These are phyloP conservation scores for Bruchidius siliquastri DNA, from an alignment of 2,888 invertebrate genomes.

Conservation along the genomic window DNA sequence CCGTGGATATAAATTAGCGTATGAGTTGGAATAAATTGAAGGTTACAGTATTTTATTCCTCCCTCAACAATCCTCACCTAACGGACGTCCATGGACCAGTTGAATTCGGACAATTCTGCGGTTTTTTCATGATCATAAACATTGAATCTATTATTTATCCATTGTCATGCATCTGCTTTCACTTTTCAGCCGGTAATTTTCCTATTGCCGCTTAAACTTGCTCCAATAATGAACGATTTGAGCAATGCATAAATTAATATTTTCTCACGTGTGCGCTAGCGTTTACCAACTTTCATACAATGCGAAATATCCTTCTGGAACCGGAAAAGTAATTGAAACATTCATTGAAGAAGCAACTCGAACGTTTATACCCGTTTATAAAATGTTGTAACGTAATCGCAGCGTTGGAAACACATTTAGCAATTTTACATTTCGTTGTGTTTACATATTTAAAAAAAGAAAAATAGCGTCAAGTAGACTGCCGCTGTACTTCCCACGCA, in stretches of 20 bases:
- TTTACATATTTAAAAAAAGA: too few species aligned
- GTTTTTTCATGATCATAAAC: neutral
- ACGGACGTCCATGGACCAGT: neutral
- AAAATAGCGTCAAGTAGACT: too few species aligned
- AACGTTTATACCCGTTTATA: neutral
- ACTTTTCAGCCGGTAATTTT: neutral
- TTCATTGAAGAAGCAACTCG: neutral
- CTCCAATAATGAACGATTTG: neutral
- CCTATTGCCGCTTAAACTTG: neutral
- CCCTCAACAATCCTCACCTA: too few species aligned
- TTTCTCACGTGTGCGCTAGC: neutral
- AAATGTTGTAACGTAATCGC: neutral
- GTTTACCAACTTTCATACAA: neutral
- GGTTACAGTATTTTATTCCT: too few species aligned
- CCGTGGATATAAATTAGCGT: too few species aligned
- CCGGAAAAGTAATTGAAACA: neutral
- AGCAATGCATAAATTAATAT: neutral
- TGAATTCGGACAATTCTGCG: neutral
- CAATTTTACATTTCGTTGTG: too few species aligned
- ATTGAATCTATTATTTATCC: neutral
- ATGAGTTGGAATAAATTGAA: too few species aligned
- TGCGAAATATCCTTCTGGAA: neutral
- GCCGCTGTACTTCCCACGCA: too few species aligned
- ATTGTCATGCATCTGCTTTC: neutral
- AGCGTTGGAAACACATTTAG: neutral